Base-by-base conservation (phyloP, 35 echinoderm and acorn worm genomes). In the Ptychodera flava region DNA sequence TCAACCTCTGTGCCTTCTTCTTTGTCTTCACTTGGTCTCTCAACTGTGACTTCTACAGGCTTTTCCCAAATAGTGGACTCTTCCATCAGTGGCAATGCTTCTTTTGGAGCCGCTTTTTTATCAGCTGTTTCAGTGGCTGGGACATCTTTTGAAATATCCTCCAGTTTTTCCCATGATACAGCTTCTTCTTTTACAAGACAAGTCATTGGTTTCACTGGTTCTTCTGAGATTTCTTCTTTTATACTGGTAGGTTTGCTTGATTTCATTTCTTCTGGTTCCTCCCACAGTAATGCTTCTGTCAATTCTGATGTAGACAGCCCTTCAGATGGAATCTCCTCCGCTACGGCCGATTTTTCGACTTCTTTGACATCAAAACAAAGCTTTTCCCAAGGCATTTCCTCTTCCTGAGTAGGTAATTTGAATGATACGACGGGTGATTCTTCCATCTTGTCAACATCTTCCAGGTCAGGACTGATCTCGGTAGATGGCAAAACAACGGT, bases 131-230 rank as follows among this genome's bases (percentile, higher is more conserved):
- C 82, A 32, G 16, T 84, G 31, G 35, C 82, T 84, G 29, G 31
- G 30, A 36, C 29, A 36, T 29, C 30, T 76, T 64, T 75, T 31
- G 81, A 35, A 10, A 89, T 32, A 35, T 92, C 80, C 30, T 89
- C 82, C 36, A 84, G 76, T 52, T 79, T 79, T 79, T 95, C 87
- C 80, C 64, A 32, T 30, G 81, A 31, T 1, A 86, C 30, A 22
- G 35, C 16, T 80, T 95, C 93, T 35, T 92, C 77, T 85, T 30
- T 89, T n/a, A n/a, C n/a, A n/a, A n/a, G n/a, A n/a, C n/a, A n/a
- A n/a, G n/a, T n/a, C n/a, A n/a, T n/a, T 12, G 45, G 45, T 64
- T 64, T 64, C 6, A 64, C 45, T 64, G n/a, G n/a, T n/a, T n/a
- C n/a, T n/a, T n/a, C n/a, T n/a, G n/a, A n/a, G n/a, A n/a, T n/a